Conservation (phyloP, 53 echinoderm and acorn worm genomes). For the Henricia sp. region DNA sequence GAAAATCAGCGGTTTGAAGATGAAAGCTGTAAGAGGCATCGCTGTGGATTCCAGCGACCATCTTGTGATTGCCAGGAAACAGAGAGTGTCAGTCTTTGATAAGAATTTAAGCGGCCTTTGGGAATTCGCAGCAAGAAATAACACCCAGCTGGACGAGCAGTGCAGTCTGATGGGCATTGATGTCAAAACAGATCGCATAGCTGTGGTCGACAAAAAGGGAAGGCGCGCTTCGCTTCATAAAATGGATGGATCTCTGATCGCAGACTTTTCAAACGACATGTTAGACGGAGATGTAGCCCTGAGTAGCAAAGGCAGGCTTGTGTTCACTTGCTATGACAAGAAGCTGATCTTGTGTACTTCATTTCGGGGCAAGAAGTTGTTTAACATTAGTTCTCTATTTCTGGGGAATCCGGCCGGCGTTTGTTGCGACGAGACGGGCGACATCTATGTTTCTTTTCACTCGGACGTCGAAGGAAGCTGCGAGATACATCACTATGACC, state of each 20-base stretch:
- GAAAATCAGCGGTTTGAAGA: neutral
- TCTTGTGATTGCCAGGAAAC: neutral
- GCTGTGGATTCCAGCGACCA: neutral
- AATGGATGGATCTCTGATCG: conserved; percentile 19
- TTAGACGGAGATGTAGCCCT: neutral
- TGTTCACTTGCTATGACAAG: neutral
- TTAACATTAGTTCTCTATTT: neutral
- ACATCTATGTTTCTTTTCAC: conserved; percentile 12
- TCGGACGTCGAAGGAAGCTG: too few species aligned
- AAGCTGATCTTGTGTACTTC: neutral
- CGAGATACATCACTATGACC: neutral
- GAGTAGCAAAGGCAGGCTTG: neutral
- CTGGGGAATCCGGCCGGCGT: conserved; percentile 5
- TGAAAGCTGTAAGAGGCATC: neutral
- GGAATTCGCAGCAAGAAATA: conserved; percentile 1
- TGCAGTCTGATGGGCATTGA: neutral
- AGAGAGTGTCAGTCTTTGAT: neutral
- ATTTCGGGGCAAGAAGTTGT: neutral
- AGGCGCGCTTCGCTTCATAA: conserved; percentile 16
- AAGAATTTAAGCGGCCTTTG: neutral
- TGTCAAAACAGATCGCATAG: conserved; percentile 5
- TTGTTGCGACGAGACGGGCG: conserved; percentile 27
- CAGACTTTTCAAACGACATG: neutral
- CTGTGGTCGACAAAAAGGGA: neutral
- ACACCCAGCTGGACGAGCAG: neutral